phyloP scores from a whole-genome alignment of 1,140 invertebrate species.

The Gonioctena quinquepunctata region DNA sequence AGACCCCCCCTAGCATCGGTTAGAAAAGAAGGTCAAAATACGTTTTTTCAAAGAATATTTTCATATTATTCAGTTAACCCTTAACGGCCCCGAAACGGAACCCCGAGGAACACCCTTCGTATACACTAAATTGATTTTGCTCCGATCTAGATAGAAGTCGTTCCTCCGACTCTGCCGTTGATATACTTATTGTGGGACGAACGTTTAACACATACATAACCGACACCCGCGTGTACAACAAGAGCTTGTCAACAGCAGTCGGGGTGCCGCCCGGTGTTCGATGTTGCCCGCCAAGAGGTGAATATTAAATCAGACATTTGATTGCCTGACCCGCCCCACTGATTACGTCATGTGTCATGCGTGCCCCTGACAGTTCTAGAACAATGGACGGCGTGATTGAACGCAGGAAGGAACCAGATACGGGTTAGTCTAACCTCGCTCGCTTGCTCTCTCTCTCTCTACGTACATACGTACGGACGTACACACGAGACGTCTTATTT shows the following conservation, averaged over 20 bases:
- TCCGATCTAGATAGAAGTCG: neutral
- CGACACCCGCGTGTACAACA: slow-evolving; percentile 37
- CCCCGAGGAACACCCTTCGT: neutral
- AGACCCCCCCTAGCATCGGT: too few species aligned
- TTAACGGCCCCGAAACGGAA: neutral
- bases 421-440: slow-evolving; percentile 18
- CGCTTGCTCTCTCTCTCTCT: neutral
- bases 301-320: slow-evolving; percentile 54
- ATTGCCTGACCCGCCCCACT: slow-evolving; percentile 51
- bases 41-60: too few species aligned
- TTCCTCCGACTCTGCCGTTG: slow-evolving; percentile 3
- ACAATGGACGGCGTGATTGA: slow-evolving; percentile 49
- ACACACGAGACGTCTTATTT: neutral
- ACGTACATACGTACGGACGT: neutral
- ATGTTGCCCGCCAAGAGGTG: slow-evolving; percentile 40
- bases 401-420: slow-evolving; percentile 29
- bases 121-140: too few species aligned
- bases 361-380: slow-evolving; percentile 47
- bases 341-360: slow-evolving; percentile 53
- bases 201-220: slow-evolving; percentile 41
- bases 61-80: too few species aligned
- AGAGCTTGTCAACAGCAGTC: slow-evolving; percentile 50
- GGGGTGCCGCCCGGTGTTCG: slow-evolving; percentile 34
- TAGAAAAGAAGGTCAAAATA: too few species aligned
- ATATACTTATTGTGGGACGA: slow-evolving; percentile 34